Percentiles rank a stretch among this genome's conserved stretches.
phyloP scores from a whole-genome alignment of 2,797 vertebrate genomes.

The Cyprinodon diabolis region DNA sequence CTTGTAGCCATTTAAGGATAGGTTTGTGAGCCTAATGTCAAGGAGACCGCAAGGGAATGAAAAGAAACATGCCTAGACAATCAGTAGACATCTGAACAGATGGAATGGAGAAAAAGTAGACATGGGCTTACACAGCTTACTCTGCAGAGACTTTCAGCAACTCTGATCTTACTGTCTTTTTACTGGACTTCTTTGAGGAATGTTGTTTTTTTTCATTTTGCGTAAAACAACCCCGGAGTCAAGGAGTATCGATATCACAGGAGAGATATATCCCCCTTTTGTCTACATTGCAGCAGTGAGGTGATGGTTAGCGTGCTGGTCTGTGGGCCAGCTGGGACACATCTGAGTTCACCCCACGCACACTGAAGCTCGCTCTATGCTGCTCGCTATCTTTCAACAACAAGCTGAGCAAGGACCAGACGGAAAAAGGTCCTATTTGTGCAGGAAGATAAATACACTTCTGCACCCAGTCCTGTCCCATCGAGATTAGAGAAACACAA shows the following conservation, averaged over 20 bases:
- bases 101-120: conserved; percentile 65
- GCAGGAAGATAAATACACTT: conserved; percentile 83
- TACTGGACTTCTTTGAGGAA: conserved; percentile 65
- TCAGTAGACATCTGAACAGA: conserved; percentile 72
- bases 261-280: conserved; percentile 68
- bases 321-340: conserved; percentile 79
- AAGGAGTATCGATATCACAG: conserved; percentile 74
- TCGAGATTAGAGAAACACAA: conserved; percentile 80
- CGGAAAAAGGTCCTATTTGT: conserved; percentile 83
- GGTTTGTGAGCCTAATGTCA: conserved; percentile 56
- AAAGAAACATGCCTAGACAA: conserved; percentile 76
- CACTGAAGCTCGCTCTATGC: conserved; percentile 60
- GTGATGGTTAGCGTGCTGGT: conserved; percentile 71
- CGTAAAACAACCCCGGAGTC: conserved; percentile 66
- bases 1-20: conserved; percentile 49
- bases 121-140: conserved; percentile 41
- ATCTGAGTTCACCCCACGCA: conserved; percentile 68
- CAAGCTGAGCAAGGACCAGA: conserved; percentile 81
- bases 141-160: conserved; percentile 67
- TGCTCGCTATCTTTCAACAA: conserved; percentile 85
- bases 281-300: conserved; percentile 70
- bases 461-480: conserved; percentile 76
- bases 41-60: conserved; percentile 64
- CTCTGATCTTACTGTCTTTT: conserved; percentile 62
- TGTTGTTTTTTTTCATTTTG: conserved; percentile 67